Conservation (phyloP, 1,140 invertebrate species). For the Anastatus disparis region DNA sequence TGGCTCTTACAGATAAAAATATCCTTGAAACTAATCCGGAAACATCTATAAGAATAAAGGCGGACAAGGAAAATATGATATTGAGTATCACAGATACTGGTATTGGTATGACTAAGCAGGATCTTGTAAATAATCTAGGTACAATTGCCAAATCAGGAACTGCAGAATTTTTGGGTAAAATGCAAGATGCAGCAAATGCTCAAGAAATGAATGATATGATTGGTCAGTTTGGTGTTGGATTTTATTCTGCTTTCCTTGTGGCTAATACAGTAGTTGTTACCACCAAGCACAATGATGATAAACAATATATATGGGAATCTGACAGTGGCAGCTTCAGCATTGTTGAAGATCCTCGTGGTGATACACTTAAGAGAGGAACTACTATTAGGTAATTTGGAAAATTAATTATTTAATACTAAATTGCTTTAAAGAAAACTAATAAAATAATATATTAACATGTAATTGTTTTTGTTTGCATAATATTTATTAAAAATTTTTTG, state of each 20-base stretch:
- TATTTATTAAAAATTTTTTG: background rate
- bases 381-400: slow-evolving; percentile 57
- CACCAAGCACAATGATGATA: slow-evolving; percentile 94
- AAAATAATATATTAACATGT: background rate
- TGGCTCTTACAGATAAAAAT: slow-evolving; percentile 88
- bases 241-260: slow-evolving; percentile 97
- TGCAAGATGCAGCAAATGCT: slow-evolving; percentile 77
- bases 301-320: slow-evolving; percentile 98
- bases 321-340: slow-evolving; percentile 90
- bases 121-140: slow-evolving; percentile 96
- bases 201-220: slow-evolving; percentile 88
- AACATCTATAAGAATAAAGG: slow-evolving; percentile 92
- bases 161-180: slow-evolving; percentile 95
- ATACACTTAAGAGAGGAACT: slow-evolving; percentile 90
- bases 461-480: background rate
- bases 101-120: slow-evolving; percentile 97
- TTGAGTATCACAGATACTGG: slow-evolving; percentile 97
- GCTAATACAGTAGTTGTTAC: slow-evolving; percentile 92
- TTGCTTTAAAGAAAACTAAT: background rate
- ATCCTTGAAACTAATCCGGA: slow-evolving; percentile 85
- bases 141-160: slow-evolving; percentile 99
- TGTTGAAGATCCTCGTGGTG: slow-evolving; percentile 91
- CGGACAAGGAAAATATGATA: slow-evolving; percentile 94
- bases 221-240: slow-evolving; percentile 97
- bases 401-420: background rate